Evolutionary conservation across 2,113 vertebrate genomes (phyloP).

Genomic region (Tyto alba): DNA sequence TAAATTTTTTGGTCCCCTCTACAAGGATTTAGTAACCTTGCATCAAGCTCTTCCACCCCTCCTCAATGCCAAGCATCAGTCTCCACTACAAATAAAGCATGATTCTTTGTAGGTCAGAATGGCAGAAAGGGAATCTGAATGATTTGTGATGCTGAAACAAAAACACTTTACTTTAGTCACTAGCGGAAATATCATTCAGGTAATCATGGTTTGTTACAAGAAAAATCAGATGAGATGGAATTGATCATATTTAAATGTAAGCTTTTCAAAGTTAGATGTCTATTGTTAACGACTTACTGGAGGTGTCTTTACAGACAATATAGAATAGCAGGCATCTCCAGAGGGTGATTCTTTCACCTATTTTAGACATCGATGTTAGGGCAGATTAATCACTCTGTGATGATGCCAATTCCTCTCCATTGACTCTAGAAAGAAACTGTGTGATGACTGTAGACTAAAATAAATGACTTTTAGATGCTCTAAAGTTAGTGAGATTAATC

Average conservation of each 20-base stretch:
- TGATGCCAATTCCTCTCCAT: background rate
- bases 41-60: background rate
- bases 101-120: background rate
- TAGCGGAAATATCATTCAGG: background rate
- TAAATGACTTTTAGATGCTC: background rate
- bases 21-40: background rate
- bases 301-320: background rate
- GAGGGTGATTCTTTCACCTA: background rate
- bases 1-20: background rate
- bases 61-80: background rate
- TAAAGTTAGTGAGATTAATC: background rate
- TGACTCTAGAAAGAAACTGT: background rate
- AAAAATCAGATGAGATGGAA: slow-evolving; percentile 2
- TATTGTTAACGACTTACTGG: background rate
- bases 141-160: slow-evolving; percentile 30
- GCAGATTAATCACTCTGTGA: background rate
- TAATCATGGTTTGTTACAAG: background rate
- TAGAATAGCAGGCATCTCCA: background rate
- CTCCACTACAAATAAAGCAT: background rate
- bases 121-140: background rate
- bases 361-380: background rate
- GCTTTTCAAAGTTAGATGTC: slow-evolving; percentile 21
- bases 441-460: background rate
- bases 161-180: background rate
- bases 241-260: slow-evolving; percentile 1